A percentile compares a stretch with the other conserved stretches of the same genome.
phyloP scores from a whole-genome alignment of 23 tunicate species.

The Oikopleura vanhoeffeni region DNA sequence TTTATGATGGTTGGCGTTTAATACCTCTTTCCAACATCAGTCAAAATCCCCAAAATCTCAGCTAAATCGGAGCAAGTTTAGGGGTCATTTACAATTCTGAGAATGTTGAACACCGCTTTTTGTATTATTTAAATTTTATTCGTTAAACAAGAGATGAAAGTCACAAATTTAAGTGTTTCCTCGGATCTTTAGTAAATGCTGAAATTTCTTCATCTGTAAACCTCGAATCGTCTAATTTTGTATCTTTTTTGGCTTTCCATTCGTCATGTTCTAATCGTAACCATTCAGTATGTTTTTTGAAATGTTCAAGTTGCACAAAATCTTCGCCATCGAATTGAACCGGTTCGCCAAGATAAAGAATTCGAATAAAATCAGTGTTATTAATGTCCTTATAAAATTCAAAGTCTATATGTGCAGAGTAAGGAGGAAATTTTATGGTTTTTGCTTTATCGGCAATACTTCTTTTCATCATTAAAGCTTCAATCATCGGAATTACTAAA shows the following conservation, averaged over 20 bases:
- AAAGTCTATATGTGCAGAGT: neutral
- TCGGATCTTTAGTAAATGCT: too few species aligned
- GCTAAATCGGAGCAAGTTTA: too few species aligned
- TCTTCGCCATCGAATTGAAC: neutral
- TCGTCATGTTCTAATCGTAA: neutral
- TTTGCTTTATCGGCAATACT: neutral
- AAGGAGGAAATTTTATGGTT: neutral
- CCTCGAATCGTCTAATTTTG: neutral
- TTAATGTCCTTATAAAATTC: neutral
- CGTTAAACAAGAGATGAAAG: too few species aligned
- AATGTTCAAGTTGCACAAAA: neutral
- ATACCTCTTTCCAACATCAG: too few species aligned
- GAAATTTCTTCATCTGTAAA: too few species aligned
- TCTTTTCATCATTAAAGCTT: neutral
- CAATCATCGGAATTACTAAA: slow-evolving; percentile 1
- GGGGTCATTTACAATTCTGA: too few species aligned
- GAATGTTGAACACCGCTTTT: too few species aligned
- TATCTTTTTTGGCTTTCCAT: too few species aligned
- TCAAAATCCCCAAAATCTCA: too few species aligned
- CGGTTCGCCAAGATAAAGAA: neutral
- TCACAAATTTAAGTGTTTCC: too few species aligned
- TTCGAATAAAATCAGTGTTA: neutral
- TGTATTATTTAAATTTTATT: too few species aligned
- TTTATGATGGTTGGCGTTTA: too few species aligned
- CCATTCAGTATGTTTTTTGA: neutral